Evolutionary conservation across 2,797 vertebrate species (phyloP), one percentile per base, ranked within the genome.

Genomic region (Cirrhinus mrigala): DNA sequence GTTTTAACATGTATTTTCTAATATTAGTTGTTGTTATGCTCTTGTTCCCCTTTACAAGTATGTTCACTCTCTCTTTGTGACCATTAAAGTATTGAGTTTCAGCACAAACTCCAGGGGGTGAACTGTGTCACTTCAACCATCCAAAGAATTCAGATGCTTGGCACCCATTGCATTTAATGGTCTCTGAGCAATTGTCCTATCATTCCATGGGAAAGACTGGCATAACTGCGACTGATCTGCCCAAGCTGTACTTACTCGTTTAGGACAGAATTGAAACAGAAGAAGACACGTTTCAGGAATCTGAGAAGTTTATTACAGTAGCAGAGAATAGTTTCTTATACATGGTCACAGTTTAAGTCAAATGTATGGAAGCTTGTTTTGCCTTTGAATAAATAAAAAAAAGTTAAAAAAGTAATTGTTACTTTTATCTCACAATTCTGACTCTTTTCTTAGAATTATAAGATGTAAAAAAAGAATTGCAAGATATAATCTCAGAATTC

Each of bases 101-200:
- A 29, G 66, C 52, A 18, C 60, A 87, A 82, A 83, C 75, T 75
- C 78, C 62, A 79, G 50, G 54, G 85, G 68, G 60, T 82, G 68
- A 86, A 82, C n/a, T 11, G 14, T 85, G 85, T 50, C 40, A 79
- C 81, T 80, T 62, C 2, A 83, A 86, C 70, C 82, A 89, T 89
- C 81, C 33, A 6, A 86, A 71, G 85, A 84, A 90, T 90, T 82
- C 56, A 83, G 79, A 84, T 82, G 79, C 75, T 74, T 85, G 86
- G 88, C 84, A 85, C 78, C 64, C 16, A 18, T 52, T 82, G 68
- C 46, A 56, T 75, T 83, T 87, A 83, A 90, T 79, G 64, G 74
- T 80, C 83, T 81, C 82, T 54, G 71, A 85, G 48, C 84, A 87
- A 85, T 81, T 90, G 88, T 87, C 80, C 85, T 78, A 87, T 90